Percentiles rank a stretch among this genome's conserved stretches.
These are phyloP conservation scores for Malurus splendens DNA, from an alignment of 2,797 vertebrate genomes.

Conservation along the genomic window DNA sequence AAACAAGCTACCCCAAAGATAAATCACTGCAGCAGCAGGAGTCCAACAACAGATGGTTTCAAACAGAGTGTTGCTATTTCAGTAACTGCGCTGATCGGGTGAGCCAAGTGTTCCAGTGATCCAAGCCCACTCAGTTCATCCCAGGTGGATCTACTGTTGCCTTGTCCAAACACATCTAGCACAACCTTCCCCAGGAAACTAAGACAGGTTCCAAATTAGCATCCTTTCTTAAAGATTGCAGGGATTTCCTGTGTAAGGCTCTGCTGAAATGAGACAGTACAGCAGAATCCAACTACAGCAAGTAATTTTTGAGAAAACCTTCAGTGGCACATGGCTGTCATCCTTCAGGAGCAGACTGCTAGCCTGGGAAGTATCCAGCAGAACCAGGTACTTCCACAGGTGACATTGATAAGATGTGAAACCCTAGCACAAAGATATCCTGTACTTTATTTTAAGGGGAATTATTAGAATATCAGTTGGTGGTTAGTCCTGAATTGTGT, in stretches of 20 bases:
- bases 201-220: neutral
- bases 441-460: neutral
- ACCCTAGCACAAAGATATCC: neutral
- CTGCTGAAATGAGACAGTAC: neutral
- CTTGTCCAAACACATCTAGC: neutral
- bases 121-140: neutral
- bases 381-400: accelerated
- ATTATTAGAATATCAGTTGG: neutral
- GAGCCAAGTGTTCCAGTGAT: neutral
- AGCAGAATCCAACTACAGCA: neutral
- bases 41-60: neutral
- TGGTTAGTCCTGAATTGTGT: neutral
- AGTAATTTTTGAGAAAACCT: neutral
- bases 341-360: neutral
- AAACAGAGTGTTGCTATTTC: neutral
- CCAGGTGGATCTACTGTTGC: neutral
- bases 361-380: neutral
- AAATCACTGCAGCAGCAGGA: neutral
- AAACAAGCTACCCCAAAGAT: neutral
- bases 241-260: neutral
- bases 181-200: neutral
- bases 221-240: neutral
- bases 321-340: neutral
- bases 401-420: neutral
- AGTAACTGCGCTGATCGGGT: neutral